phyloP scores from a whole-genome alignment of 2,113 vertebrate species.

The Myiozetetes cayanensis region DNA sequence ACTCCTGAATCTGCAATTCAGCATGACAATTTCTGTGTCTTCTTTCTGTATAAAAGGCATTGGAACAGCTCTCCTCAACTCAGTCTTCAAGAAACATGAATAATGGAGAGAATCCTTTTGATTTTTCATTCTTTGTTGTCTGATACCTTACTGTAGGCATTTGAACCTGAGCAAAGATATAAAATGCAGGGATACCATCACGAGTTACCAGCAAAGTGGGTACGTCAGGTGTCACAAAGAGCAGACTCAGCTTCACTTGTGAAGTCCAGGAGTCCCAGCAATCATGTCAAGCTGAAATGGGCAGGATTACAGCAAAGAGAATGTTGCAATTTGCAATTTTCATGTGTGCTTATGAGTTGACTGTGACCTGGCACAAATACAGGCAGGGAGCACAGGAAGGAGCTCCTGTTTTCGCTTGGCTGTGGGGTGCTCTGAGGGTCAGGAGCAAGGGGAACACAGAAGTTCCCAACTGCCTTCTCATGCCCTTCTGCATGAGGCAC shows the following conservation, averaged over 20 bases:
- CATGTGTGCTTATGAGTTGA: not conserved
- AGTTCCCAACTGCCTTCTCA: not conserved
- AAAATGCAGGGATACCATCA: not conserved
- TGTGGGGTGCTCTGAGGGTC: not conserved
- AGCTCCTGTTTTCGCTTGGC: not conserved
- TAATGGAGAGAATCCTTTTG: not conserved
- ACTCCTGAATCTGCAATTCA: not conserved
- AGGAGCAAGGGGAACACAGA: not conserved
- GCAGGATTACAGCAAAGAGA: not conserved
- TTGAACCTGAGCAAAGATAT: not conserved
- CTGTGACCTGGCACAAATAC: not conserved
- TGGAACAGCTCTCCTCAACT: not conserved
- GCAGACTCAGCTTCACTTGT: not conserved
- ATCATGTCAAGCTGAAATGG: not conserved
- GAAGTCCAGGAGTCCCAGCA: not conserved
- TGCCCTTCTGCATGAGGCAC: not conserved
- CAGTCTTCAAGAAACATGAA: not conserved
- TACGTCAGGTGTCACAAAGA: not conserved
- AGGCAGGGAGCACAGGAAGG: not conserved
- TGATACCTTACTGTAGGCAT: not conserved
- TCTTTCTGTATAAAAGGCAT: not conserved
- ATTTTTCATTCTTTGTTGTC: not conserved
- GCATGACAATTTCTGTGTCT: not conserved
- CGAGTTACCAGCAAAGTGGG: not conserved
- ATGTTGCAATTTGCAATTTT: not conserved